These are phyloP conservation scores for Lamellibrachia satsuma DNA, from an alignment of 2,888 invertebrate species.

Conservation along the genomic window DNA sequence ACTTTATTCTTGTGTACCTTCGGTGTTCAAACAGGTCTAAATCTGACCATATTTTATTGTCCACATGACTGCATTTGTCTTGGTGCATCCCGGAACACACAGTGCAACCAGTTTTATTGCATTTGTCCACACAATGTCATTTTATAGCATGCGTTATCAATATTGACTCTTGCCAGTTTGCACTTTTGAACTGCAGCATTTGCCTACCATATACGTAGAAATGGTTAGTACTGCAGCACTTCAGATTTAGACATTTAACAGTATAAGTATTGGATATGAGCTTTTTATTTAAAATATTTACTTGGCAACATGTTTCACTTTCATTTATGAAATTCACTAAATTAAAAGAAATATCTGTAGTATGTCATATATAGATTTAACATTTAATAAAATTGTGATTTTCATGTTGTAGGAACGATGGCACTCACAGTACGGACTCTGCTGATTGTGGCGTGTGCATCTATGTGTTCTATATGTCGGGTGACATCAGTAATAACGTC, in stretches of 20 bases:
- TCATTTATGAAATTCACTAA: no score
- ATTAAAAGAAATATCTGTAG: no score
- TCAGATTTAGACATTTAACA: neutral
- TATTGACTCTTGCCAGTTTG: neutral
- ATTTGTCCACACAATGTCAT: neutral
- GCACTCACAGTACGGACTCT: neutral
- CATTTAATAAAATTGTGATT: neutral
- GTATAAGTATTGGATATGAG: no score
- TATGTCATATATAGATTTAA: neutral
- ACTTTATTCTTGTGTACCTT: neutral
- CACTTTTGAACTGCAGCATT: neutral
- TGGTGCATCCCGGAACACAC: neutral
- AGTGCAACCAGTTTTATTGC: neutral
- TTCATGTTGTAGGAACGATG: neutral
- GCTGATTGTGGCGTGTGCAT: neutral
- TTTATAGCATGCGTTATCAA: neutral
- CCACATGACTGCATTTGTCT: neutral
- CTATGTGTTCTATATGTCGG: neutral
- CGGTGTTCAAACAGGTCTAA: neutral
- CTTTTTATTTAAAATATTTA: no score
- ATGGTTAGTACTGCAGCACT: neutral
- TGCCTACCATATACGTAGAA: neutral
- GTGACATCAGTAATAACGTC: neutral
- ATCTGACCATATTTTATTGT: conserved; percentile 6
- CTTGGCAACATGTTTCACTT: no score